phyloP scores from a whole-genome alignment of 2,797 vertebrate genomes.

The Sebastes iracundus region DNA sequence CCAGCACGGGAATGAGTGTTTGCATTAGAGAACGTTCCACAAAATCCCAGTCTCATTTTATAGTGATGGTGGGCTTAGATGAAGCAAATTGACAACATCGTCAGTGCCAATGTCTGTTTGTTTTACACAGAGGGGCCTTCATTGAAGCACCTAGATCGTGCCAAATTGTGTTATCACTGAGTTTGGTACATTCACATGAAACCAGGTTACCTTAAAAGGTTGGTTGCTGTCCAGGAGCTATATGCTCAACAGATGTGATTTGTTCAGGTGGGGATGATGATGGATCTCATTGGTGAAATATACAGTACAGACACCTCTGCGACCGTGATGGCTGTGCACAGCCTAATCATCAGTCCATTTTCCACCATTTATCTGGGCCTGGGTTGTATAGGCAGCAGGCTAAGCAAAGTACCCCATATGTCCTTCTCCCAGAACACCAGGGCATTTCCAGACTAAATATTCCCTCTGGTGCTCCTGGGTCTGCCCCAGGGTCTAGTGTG shows the following conservation, averaged over 20 bases:
- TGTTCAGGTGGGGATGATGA: background rate
- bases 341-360: slow-evolving; percentile 15
- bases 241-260: slow-evolving; percentile 12
- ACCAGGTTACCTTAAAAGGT: background rate
- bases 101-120: background rate
- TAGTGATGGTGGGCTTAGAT: background rate
- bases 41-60: background rate
- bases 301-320: background rate
- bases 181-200: background rate
- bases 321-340: background rate
- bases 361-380: background rate
- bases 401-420: background rate
- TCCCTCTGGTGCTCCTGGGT: background rate
- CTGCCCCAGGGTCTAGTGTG: background rate
- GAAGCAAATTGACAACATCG: background rate
- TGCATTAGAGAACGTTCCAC: background rate
- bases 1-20: no score
- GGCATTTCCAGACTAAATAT: background rate
- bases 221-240: background rate
- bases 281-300: background rate
- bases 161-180: background rate
- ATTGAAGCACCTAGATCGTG: background rate
- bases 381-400: background rate
- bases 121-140: background rate
- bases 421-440: background rate